Evolutionary conservation across 2,888 invertebrate genomes (phyloP).

Genomic region (Prosopocoilus inquinatus): DNA sequence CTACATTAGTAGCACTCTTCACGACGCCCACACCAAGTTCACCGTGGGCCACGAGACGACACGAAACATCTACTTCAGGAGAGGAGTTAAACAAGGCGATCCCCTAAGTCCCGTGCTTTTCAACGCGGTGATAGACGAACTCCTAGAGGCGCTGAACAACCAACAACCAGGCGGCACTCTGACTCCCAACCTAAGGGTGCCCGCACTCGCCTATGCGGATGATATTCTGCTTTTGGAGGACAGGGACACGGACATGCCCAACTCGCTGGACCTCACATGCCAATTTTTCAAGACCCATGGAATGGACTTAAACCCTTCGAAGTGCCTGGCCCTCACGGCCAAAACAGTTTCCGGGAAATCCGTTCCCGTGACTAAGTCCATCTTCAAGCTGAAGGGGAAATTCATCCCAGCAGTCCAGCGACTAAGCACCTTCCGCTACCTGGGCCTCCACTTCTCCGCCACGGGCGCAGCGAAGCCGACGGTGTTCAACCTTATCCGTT

Average conservation of each 20-base stretch:
- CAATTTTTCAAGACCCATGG: slow-evolving; percentile 26
- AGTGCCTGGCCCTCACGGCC: slow-evolving; percentile 15
- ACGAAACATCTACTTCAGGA: slow-evolving; percentile 19
- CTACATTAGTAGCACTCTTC: slow-evolving; percentile 35
- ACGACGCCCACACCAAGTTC: slow-evolving; percentile 29
- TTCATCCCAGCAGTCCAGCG: background rate
- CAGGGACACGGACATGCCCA: slow-evolving; percentile 34
- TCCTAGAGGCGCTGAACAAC: slow-evolving; percentile 17
- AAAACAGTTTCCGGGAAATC: slow-evolving; percentile 9
- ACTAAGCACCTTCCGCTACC: slow-evolving; percentile 23
- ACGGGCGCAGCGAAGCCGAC: slow-evolving; percentile 25
- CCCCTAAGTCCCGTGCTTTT: slow-evolving; percentile 36
- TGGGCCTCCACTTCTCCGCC: slow-evolving; percentile 36
- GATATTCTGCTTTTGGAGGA: slow-evolving; percentile 41
- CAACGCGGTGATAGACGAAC: slow-evolving; percentile 35
- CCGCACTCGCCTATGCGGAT: slow-evolving; percentile 44
- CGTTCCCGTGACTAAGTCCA: slow-evolving; percentile 6
- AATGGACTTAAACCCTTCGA: slow-evolving; percentile 25
- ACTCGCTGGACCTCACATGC: slow-evolving; percentile 21
- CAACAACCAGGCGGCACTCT: slow-evolving; percentile 18
- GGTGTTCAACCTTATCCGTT: slow-evolving; percentile 14
- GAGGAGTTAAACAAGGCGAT: slow-evolving; percentile 48
- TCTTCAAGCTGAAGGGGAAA: background rate
- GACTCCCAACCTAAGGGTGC: slow-evolving; percentile 12
- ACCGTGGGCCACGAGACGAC: slow-evolving; percentile 21